Evolutionary conservation across 1,140 invertebrate genomes (phyloP).

Genomic region (Gryllus bimaculatus): DNA sequence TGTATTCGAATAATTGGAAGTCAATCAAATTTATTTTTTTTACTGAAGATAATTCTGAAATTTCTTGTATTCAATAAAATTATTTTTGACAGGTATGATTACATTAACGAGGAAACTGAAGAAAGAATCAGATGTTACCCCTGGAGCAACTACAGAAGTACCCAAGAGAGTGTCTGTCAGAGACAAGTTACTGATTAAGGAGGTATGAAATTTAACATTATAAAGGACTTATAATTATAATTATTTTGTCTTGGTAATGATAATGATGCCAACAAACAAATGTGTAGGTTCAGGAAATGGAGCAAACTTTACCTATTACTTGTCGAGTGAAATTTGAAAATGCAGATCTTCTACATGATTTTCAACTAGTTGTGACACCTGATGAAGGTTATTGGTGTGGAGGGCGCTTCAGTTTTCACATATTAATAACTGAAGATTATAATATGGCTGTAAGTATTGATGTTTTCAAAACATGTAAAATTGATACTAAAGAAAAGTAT

Average conservation of each 20-base stretch:
- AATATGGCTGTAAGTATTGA: slow-evolving; percentile 90
- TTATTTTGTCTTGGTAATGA: no score
- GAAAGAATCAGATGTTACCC: slow-evolving; percentile 39
- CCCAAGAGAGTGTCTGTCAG: slow-evolving; percentile 63
- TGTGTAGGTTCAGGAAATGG: slow-evolving; percentile 76
- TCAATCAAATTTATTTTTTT: no score
- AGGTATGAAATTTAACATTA: slow-evolving; percentile 38
- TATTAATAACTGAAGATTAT: slow-evolving; percentile 85
- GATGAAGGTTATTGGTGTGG: slow-evolving; percentile 84
- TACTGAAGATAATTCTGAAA: no score
- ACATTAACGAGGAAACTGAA: slow-evolving; percentile 71
- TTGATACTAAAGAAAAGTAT: neutral
- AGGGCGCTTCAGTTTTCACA: slow-evolving; percentile 76
- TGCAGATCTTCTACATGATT: slow-evolving; percentile 72
- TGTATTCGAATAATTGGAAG: no score
- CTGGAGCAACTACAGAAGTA: slow-evolving; percentile 28
- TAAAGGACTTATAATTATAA: neutral
- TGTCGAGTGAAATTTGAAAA: slow-evolving; percentile 74
- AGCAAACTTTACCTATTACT: slow-evolving; percentile 68
- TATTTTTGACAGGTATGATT: slow-evolving; percentile 51
- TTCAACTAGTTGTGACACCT: slow-evolving; percentile 67
- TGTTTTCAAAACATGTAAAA: neutral
- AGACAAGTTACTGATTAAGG: slow-evolving; percentile 76
- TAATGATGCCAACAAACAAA: no score
- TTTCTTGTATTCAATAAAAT: no score